These are phyloP conservation scores for Notodonta dromedarius DNA, from an alignment of 2,888 invertebrate genomes.

Conservation along the genomic window DNA sequence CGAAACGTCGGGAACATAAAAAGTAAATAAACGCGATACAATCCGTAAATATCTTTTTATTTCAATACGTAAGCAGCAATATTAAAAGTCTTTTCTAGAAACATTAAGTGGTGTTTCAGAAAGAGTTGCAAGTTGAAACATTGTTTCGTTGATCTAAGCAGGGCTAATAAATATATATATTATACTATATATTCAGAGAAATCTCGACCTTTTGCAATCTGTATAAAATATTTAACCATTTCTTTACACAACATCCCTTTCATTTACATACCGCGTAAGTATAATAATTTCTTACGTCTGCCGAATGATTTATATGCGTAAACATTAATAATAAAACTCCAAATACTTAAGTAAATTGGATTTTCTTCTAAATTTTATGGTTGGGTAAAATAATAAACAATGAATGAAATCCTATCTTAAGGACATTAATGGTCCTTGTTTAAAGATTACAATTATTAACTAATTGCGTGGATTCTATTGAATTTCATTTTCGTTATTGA, in stretches of 20 bases:
- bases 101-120: too few relatives aligned
- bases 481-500: slow-evolving; percentile 6
- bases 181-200: too few relatives aligned
- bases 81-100: too few relatives aligned
- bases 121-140: too few relatives aligned
- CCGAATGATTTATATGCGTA: slow-evolving; percentile 1
- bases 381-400: slow-evolving; percentile 37
- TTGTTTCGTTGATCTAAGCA: too few relatives aligned
- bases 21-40: too few relatives aligned
- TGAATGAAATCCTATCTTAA: slow-evolving; percentile 19
- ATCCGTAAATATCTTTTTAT: too few relatives aligned
- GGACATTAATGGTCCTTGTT: slow-evolving; percentile 10
- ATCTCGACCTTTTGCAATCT: background rate
- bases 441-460: slow-evolving; percentile 9
- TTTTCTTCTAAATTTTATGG: slow-evolving; percentile 34
- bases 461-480: slow-evolving; percentile 3
- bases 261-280: background rate
- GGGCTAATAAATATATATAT: too few relatives aligned
- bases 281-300: background rate
- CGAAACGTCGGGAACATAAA: too few relatives aligned
- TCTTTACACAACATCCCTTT: background rate
- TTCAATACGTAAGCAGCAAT: too few relatives aligned
- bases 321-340: slow-evolving; percentile 12
- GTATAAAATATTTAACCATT: background rate
- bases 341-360: slow-evolving; percentile 40